Conservation (phyloP, 2,797 vertebrate genomes). For the Phylloscopus collybita region DNA sequence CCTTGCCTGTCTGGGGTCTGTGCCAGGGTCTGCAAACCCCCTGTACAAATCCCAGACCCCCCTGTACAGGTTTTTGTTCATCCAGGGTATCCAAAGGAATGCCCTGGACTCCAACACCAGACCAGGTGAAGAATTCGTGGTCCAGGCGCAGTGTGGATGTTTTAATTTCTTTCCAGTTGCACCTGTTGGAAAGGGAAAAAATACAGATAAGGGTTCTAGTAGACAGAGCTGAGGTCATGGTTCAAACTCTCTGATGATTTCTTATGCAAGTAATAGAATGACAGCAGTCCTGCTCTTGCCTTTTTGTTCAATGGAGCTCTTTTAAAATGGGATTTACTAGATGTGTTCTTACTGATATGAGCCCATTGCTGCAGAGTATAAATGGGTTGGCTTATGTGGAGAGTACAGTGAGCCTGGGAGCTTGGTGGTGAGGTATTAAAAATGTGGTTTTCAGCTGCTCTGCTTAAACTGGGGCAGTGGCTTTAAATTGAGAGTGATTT, state of each 20-base stretch:
- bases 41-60: no score
- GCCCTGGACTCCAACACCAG: background rate
- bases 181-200: background rate
- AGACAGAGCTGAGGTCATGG: background rate
- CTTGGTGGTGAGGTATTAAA: background rate
- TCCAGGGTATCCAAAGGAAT: no score
- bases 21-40: no score
- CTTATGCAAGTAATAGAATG: background rate
- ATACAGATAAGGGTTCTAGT: background rate
- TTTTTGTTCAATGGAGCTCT: background rate
- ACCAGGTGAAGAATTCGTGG: background rate
- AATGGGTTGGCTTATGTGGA: background rate
- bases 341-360: background rate
- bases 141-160: accelerated
- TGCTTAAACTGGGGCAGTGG: background rate
- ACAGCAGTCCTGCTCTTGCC: background rate
- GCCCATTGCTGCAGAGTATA: background rate
- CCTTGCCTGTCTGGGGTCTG: no score
- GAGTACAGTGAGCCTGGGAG: background rate
- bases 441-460: background rate
- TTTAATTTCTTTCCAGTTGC: background rate
- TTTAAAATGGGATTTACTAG: background rate
- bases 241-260: background rate
- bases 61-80: no score
- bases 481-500: background rate